Evolutionary conservation across 1,140 invertebrate species (phyloP).

Genomic region (Trissolcus basalis): DNA sequence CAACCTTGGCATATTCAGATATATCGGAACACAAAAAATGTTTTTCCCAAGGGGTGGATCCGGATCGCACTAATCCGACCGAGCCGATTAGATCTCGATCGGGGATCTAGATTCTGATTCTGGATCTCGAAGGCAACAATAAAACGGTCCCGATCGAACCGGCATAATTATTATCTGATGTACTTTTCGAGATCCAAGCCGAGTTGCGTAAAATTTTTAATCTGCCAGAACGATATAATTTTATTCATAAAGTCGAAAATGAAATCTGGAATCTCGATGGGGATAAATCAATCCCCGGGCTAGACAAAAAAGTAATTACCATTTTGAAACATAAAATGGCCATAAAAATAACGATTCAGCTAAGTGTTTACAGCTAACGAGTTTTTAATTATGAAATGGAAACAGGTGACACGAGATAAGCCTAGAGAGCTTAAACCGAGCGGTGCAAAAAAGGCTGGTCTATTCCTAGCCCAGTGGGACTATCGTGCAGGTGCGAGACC

Average conservation of each 20-base stretch:
- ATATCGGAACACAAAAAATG: slow-evolving; percentile 2
- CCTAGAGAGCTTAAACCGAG: slow-evolving; percentile 30
- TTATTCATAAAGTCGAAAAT: neutral
- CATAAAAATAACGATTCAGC: slow-evolving; percentile 23
- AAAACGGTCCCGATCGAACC: slow-evolving; percentile 22
- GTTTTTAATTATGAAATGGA: slow-evolving; percentile 40
- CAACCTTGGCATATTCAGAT: neutral
- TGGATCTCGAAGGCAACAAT: too few relatives aligned
- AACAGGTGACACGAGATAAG: slow-evolving; percentile 62
- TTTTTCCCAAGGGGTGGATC: slow-evolving; percentile 19
- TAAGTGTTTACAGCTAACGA: slow-evolving; percentile 15
- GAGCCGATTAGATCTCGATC: slow-evolving; percentile 27
- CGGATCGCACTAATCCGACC: slow-evolving; percentile 16
- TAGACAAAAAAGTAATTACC: neutral
- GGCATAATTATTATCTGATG: slow-evolving; percentile 9
- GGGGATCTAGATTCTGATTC: slow-evolving; percentile 2
- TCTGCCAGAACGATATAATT: neutral
- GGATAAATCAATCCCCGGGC: neutral
- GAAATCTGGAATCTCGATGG: neutral
- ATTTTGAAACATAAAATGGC: slow-evolving; percentile 7
- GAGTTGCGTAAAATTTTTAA: slow-evolving; percentile 13
- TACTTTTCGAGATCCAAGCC: neutral
- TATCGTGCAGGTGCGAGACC: slow-evolving; percentile 63
- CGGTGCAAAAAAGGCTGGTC: slow-evolving; percentile 55
- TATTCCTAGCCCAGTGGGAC: slow-evolving; percentile 66